These are phyloP conservation scores for Gallinago media DNA, from an alignment of 2,113 vertebrate species.

Conservation along the genomic window DNA sequence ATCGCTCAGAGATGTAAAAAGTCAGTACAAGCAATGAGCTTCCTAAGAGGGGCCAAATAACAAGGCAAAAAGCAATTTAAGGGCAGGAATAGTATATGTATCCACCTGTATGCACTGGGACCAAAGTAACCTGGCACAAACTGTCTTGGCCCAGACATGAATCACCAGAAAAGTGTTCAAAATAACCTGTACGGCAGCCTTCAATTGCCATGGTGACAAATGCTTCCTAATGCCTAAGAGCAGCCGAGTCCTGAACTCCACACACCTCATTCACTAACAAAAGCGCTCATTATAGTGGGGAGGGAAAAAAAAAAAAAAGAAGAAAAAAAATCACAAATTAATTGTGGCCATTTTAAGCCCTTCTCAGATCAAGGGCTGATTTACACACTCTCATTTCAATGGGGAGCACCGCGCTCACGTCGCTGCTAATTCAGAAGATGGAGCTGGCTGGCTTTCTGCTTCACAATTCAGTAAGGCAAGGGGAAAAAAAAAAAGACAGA, in stretches of 20 bases:
- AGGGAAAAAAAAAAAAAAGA: not conserved
- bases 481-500: conserved; percentile 52
- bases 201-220: conserved; percentile 56
- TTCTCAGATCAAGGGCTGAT: conserved; percentile 40
- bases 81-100: not conserved
- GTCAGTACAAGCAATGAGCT: not conserved
- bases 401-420: not conserved
- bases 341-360: conserved; percentile 12
- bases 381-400: conserved; percentile 49
- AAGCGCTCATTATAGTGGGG: conserved; percentile 28
- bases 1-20: not conserved
- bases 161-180: conserved; percentile 20
- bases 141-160: not conserved
- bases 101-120: not conserved
- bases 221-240: conserved; percentile 36
- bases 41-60: not conserved
- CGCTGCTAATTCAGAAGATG: conserved; percentile 59
- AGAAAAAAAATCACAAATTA: not conserved
- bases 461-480: conserved; percentile 74
- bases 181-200: conserved; percentile 40
- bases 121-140: not conserved
- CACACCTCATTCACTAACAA: conserved; percentile 55
- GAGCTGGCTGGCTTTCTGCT: conserved; percentile 63
- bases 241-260: conserved; percentile 12
- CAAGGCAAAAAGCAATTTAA: not conserved